Evolutionary conservation across 2,113 vertebrate species (phyloP).

Genomic region (Arvicanthis niloticus): DNA sequence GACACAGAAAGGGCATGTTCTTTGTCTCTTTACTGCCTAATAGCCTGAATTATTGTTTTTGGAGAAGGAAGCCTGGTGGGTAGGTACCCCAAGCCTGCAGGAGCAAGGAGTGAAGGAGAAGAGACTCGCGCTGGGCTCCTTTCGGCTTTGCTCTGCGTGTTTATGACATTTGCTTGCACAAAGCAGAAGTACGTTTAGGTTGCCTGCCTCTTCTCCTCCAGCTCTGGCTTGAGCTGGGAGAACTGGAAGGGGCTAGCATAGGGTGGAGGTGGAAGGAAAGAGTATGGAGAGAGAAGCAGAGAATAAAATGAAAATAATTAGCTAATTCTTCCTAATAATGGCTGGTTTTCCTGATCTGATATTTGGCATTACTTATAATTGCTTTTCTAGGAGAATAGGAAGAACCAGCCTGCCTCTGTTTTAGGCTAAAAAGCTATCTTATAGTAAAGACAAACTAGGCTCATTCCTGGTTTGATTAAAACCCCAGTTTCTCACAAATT

Average conservation of each 20-base stretch:
- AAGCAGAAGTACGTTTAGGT: not conserved
- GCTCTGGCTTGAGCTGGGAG: constrained; percentile 51
- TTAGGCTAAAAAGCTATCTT: not conserved
- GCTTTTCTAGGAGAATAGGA: constrained; percentile 83
- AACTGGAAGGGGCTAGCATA: constrained; percentile 74
- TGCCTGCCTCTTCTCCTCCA: not conserved
- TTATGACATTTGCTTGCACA: not conserved
- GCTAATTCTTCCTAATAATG: constrained; percentile 88
- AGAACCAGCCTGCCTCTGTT: not conserved
- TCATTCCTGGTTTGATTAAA: not conserved
- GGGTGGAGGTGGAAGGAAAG: constrained; percentile 22
- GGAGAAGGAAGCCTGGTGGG: no score
- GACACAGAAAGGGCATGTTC: not conserved
- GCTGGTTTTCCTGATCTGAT: constrained; percentile 88
- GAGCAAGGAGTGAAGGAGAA: no score
- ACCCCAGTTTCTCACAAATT: not conserved
- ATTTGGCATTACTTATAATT: constrained; percentile 90
- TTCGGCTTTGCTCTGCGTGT: not conserved
- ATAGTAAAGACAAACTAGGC: not conserved
- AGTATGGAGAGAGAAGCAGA: not conserved
- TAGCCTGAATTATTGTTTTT: not conserved
- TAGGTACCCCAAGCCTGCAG: no score
- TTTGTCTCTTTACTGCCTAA: not conserved
- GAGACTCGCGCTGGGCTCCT: no score
- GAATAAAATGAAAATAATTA: constrained; percentile 88